These are phyloP conservation scores for Sturnus vulgaris DNA, from an alignment of 2,113 vertebrate genomes.

Conservation along the genomic window DNA sequence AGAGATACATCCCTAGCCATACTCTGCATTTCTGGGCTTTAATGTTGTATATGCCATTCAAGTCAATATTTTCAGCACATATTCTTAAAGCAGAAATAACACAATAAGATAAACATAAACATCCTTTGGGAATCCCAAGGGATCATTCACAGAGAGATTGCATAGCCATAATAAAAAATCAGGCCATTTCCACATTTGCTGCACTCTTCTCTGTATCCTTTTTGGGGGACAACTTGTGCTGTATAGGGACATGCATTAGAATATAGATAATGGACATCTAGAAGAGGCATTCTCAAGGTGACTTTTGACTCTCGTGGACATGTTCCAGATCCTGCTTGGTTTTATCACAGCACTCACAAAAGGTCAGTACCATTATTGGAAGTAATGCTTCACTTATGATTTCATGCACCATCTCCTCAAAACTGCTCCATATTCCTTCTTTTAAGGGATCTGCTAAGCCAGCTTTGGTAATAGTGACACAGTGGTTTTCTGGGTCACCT, in stretches of 20 bases:
- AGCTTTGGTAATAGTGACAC: neutral
- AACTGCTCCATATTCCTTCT: neutral
- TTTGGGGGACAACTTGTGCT: neutral
- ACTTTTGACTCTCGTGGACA: neutral
- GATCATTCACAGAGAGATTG: neutral
- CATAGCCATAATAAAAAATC: neutral
- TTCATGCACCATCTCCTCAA: slow-evolving; percentile 29
- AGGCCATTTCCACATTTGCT: neutral
- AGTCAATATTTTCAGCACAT: neutral
- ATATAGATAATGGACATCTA: neutral
- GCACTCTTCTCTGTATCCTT: neutral
- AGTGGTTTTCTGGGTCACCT: neutral
- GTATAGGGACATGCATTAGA: neutral
- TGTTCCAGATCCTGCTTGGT: neutral
- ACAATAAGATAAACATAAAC: neutral
- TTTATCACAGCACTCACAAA: slow-evolving; percentile 29
- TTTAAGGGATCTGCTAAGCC: neutral
- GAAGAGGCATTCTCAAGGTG: neutral
- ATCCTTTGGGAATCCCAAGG: neutral
- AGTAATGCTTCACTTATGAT: neutral
- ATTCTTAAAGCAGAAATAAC: neutral
- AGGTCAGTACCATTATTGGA: neutral
- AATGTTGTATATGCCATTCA: neutral
- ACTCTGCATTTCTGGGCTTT: neutral
- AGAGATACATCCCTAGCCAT: neutral